Conservation (phyloP, 2,797 vertebrate genomes). For the Naso thynnoides region DNA sequence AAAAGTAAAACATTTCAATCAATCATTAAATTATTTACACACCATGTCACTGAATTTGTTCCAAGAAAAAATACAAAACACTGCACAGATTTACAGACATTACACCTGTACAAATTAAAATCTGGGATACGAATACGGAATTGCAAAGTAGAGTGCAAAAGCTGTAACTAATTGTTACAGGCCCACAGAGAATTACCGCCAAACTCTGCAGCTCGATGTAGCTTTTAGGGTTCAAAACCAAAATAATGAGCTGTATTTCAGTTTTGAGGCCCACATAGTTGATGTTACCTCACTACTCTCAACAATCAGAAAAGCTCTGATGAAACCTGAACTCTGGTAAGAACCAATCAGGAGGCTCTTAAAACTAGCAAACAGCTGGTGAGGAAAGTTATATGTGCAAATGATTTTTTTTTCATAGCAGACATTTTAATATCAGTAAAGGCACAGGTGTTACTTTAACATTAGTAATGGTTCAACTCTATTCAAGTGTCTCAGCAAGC, state of each 20-base stretch:
- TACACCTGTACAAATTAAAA: background rate
- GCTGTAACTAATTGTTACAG: background rate
- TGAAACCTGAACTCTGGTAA: background rate
- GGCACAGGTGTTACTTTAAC: background rate
- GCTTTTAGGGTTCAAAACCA: background rate
- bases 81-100: background rate
- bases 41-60: background rate
- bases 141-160: background rate
- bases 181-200: background rate
- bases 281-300: background rate
- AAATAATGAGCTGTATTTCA: slow-evolving; percentile 1
- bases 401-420: background rate
- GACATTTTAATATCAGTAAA: background rate
- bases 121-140: background rate
- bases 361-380: background rate
- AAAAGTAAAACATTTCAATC: background rate
- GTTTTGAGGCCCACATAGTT: background rate
- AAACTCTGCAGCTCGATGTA: background rate
- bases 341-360: background rate
- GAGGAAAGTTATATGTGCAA: too few species aligned
- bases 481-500: background rate
- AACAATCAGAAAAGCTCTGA: background rate
- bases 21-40: background rate
- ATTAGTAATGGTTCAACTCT: background rate
- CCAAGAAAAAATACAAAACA: background rate